Base-by-base conservation (phyloP, 2,113 vertebrate species). In the Trichomycterus rosablanca region DNA sequence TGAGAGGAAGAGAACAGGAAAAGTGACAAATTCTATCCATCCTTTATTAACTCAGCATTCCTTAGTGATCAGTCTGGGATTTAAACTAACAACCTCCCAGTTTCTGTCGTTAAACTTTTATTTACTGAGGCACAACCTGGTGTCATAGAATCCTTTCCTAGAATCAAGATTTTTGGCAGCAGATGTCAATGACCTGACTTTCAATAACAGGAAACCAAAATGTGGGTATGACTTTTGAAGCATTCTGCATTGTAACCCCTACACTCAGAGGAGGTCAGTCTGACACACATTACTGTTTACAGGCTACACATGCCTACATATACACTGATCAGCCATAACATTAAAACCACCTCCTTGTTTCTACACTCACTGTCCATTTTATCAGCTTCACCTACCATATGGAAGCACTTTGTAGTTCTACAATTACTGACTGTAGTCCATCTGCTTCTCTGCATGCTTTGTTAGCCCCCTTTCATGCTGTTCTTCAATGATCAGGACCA, bases 211-310 rank as follows among this genome's bases (percentile, higher is more conserved):
- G 43, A 65, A 57, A 28, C 42, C 18, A 39, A 56, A 40, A 49
- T 56, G 57, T 49, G 63, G 32, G 43, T 32, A 56, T 34, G 19
- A 16, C 15, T 5, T 10, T n/a, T 49, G 69, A 58, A 58, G 48
- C 44, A 56, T 71, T 66, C 69, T 58, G 39, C 14, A 26, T 51
- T 23, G 32, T n/a, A 71, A 52, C 43, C 10, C 20, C n/a, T 16
- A 58, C 45, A 52, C 34, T 44, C 15, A 34, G 19, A n/a, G 14
- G 12, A 42, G 34, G 35, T 40, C 40, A 63, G 0, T 23, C 32
- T 59, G 42, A 50, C 24, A 43, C 34, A 44, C 23, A 50, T 4
- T 5, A 6, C 35, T 45, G 51, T 64, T 71, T 54, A 50, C 62
- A 44, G 26, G 34, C 35, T 34, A 65, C 35, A 46, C 46, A 45